phyloP scores from a whole-genome alignment of 2,113 vertebrate genomes.

The Reinhardtius hippoglossoides region DNA sequence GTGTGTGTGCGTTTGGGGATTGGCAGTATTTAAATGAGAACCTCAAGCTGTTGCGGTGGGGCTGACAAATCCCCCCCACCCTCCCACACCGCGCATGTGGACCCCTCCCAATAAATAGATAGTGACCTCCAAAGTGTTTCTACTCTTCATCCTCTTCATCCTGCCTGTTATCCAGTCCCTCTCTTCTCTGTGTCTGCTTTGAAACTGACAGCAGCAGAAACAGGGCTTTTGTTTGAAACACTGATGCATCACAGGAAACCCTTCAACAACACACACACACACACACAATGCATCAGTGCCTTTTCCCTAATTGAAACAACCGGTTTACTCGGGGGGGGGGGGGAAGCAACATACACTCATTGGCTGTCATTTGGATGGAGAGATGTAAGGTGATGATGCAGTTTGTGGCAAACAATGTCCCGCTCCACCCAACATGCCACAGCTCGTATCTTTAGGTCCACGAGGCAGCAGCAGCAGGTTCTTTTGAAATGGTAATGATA shows the following conservation, averaged over 20 bases:
- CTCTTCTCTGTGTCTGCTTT: constrained; percentile 33
- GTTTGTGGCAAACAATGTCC: constrained; percentile 38
- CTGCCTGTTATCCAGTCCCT: constrained; percentile 1
- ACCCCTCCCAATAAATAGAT: constrained; percentile 36
- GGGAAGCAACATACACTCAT: not conserved
- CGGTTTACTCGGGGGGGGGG: not conserved
- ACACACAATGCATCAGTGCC: constrained; percentile 1
- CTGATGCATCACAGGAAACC: constrained; percentile 46
- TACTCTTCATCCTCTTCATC: constrained; percentile 17
- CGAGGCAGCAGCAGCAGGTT: constrained; percentile 50
- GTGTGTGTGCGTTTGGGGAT: constrained; percentile 50
- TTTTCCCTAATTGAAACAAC: constrained; percentile 42
- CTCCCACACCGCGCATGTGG: not conserved
- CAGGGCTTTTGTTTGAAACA: constrained; percentile 41
- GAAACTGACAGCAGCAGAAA: constrained; percentile 49
- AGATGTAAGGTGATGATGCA: constrained; percentile 20
- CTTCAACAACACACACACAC: constrained; percentile 7
- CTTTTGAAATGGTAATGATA: constrained; percentile 78
- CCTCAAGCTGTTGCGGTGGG: constrained; percentile 20
- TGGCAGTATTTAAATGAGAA: constrained; percentile 60
- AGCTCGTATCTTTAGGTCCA: constrained; percentile 44
- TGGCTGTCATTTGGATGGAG: not conserved
- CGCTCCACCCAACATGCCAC: constrained; percentile 39
- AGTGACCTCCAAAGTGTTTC: constrained; percentile 17
- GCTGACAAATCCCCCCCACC: not conserved